phyloP scores from a whole-genome alignment of 1,140 invertebrate species.

The Stenopsyche tienmushanensis region DNA sequence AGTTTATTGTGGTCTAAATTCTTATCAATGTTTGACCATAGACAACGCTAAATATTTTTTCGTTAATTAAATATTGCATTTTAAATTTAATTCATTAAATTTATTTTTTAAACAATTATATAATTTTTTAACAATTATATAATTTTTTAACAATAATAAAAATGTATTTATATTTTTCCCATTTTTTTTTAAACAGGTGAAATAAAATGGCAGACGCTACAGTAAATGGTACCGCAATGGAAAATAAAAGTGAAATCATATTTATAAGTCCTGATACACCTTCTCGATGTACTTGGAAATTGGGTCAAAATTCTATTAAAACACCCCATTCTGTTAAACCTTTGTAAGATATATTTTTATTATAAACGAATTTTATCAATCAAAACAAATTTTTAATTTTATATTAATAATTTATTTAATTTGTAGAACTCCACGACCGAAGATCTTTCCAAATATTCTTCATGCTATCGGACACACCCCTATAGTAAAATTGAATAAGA shows the following conservation, averaged over 20 bases:
- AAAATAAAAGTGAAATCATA: slow-evolving; percentile 18
- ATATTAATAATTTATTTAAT: slow-evolving; percentile 11
- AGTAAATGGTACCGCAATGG: slow-evolving; percentile 1
- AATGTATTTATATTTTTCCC: not conserved
- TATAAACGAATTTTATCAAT: not conserved
- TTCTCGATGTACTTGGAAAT: slow-evolving; percentile 37
- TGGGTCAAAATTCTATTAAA: not conserved
- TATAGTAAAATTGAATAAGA: slow-evolving; percentile 82
- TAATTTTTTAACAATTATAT: not conserved
- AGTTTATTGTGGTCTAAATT: too few species aligned
- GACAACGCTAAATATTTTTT: too few species aligned
- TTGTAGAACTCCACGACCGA: slow-evolving; percentile 56
- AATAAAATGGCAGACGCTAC: not conserved
- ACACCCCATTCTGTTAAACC: slow-evolving; percentile 29
- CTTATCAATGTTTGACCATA: too few species aligned
- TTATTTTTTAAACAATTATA: not conserved
- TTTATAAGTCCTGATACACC: slow-evolving; percentile 39
- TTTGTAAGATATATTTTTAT: slow-evolving; percentile 17
- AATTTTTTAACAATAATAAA: not conserved
- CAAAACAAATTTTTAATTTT: not conserved
- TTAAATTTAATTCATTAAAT: not conserved
- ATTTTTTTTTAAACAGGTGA: not conserved
- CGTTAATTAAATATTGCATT: not conserved
- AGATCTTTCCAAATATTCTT: slow-evolving; percentile 78
- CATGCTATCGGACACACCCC: slow-evolving; percentile 91